Evolutionary conservation across 2,797 vertebrate genomes (phyloP).

Genomic region (Hybognathus amarus): DNA sequence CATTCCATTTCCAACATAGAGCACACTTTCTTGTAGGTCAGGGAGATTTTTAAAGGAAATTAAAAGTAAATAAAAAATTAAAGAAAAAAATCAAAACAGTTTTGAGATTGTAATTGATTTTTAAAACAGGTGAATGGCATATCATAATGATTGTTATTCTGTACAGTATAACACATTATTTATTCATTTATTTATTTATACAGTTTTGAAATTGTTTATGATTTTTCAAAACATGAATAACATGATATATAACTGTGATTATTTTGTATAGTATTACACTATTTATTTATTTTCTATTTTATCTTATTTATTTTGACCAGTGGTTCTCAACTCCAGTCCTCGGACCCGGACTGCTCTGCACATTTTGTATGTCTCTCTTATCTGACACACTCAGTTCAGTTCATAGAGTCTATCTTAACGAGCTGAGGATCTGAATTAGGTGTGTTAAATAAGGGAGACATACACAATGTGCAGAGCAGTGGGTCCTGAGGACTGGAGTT

Average conservation of each 20-base stretch:
- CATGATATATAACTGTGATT: background rate
- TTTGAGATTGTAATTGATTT: background rate
- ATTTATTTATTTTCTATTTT: background rate
- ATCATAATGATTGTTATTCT: background rate
- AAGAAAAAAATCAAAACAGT: background rate
- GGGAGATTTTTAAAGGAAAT: background rate
- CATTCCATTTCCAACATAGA: background rate
- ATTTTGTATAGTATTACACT: background rate
- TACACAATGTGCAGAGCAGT: no score
- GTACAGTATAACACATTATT: background rate
- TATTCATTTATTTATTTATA: background rate
- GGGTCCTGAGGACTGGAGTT: no score
- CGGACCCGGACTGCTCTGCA: no score
- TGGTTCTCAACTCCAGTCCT: no score
- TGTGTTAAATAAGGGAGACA: no score
- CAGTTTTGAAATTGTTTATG: background rate
- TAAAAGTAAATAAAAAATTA: background rate
- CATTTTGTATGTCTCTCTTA: no score
- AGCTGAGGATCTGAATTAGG: no score
- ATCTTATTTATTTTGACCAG: background rate
- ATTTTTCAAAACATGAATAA: no score
- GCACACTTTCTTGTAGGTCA: background rate
- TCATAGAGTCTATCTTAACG: no score
- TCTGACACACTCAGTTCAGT: no score
- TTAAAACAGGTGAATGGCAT: background rate